Conservation (phyloP, 1,140 invertebrate genomes). For the Zaprionus kolodkinae region DNA sequence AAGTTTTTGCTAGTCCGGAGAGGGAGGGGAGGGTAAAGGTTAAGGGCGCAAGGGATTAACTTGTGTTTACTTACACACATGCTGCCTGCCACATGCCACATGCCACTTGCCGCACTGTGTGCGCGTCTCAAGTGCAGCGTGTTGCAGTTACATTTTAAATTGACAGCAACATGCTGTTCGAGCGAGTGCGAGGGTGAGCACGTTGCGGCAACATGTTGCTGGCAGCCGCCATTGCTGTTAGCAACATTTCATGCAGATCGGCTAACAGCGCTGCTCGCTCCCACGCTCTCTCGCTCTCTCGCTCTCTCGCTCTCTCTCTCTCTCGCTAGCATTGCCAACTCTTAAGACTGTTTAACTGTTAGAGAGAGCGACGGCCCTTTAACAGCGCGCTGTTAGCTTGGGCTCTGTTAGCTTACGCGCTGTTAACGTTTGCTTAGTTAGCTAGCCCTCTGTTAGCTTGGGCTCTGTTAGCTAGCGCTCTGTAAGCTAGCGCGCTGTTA, state of each 20-base stretch:
- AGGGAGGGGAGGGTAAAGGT: constrained; percentile 27
- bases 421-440: too few species aligned
- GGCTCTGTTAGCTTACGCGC: too few species aligned
- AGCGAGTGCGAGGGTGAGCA: neutral
- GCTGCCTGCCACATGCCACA: constrained; percentile 26
- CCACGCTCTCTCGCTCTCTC: neutral
- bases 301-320: constrained; percentile 1
- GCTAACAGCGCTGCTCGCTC: neutral
- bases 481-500: constrained; percentile 3
- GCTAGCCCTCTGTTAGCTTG: neutral
- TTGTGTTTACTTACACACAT: constrained; percentile 30
- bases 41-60: constrained; percentile 35
- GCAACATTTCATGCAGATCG: neutral
- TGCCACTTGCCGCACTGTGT: constrained; percentile 3
- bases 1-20: constrained; percentile 36
- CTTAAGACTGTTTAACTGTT: neutral
- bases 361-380: constrained; percentile 1
- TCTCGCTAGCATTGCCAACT: constrained; percentile 14
- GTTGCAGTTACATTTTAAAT: constrained; percentile 16
- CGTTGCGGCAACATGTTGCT: constrained; percentile 23
- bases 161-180: constrained; percentile 8
- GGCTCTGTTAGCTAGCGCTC: neutral
- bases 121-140: constrained; percentile 10
- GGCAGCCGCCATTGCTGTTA: neutral
- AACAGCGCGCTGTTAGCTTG: neutral